phyloP scores from a whole-genome alignment of 2,888 invertebrate species.

The Pherbina coryleti region DNA sequence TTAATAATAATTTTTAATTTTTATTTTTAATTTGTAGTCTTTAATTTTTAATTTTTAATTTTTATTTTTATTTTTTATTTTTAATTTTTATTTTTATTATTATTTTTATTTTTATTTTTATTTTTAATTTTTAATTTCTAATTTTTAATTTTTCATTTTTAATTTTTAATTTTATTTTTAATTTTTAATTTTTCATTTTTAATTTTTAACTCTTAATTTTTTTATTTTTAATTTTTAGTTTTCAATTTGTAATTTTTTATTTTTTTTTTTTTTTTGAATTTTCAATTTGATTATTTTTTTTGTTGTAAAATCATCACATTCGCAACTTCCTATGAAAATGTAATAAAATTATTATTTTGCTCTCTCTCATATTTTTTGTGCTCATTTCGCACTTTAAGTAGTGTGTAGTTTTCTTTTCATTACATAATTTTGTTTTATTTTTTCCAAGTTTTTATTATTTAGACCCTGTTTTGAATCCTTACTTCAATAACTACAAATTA shows the following conservation, averaged over 20 bases:
- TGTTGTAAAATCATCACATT: not conserved
- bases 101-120: too few relatives aligned
- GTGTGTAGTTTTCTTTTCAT: not conserved
- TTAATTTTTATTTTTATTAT: too few relatives aligned
- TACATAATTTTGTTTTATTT: not conserved
- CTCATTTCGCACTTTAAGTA: constrained; percentile 2
- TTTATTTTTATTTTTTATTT: too few relatives aligned
- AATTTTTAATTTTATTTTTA: too few relatives aligned
- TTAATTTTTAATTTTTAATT: too few relatives aligned
- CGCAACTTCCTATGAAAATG: not conserved
- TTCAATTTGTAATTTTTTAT: constrained; percentile 22
- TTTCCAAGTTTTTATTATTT: constrained; percentile 7
- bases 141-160: too few relatives aligned
- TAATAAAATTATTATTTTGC: not conserved
- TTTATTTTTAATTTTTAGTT: too few relatives aligned
- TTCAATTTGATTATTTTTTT: not conserved
- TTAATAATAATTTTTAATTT: too few relatives aligned
- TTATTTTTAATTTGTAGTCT: too few relatives aligned
- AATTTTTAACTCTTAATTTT: too few relatives aligned
- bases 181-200: too few relatives aligned
- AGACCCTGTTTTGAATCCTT: not conserved
- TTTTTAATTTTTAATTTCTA: too few relatives aligned
- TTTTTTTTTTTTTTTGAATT: not conserved
- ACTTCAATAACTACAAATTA: constrained; percentile 39
- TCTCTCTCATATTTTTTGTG: not conserved